Evolutionary conservation across 2,888 invertebrate species (phyloP), one percentile per base, ranked within the genome.

Genomic region (Xestia ashworthii): DNA sequence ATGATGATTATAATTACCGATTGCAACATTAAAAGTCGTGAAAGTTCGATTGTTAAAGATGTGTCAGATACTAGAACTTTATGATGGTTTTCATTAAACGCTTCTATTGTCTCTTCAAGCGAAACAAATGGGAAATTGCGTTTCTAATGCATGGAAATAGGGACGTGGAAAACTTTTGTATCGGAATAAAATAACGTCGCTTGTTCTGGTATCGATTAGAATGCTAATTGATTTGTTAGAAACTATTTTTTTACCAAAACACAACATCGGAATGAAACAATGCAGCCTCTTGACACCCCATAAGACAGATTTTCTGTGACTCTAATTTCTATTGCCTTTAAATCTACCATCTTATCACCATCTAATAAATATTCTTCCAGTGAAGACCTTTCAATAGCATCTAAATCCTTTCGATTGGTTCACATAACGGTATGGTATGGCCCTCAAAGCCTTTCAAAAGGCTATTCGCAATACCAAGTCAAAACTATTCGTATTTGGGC

Each of bases 131-230:
- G 86, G 92, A 92, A 93, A 91, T 88, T 89, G 87, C 78, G 85
- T 94, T 94, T 93, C 93, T 92, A 93, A 90, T 89, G 88, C 87
- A 88, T 91, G 87, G 90, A 90, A 91, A 92, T 82, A 89, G 86
- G 89, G 86, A 88, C 91, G 90, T 91, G 92, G 91, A 91, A 92
- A 90, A 84, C 81, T 80, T 77, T 83, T 82, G 44, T 75, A 74
- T 73, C 55, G 32, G 64, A 75, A 60, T 68, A 70, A 50, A 65
- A 55, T 73, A 50, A 71, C 64, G 55, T 80, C 53, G 71, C 25
- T 48, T 67, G 12, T 64, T 74, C 19, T 46, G 41, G 8, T 64
- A 80, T 74, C 64, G 64, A 84, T 73, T 50, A 5, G 50, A 70
- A 60, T 64, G 44, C 12, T 72, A 50, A 58, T 71, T 25, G 14